Percentiles rank a stretch among this genome's conserved stretches.
These are phyloP conservation scores for Phrynosoma platyrhinos DNA, from an alignment of 2,113 vertebrate species.

Conservation along the genomic window DNA sequence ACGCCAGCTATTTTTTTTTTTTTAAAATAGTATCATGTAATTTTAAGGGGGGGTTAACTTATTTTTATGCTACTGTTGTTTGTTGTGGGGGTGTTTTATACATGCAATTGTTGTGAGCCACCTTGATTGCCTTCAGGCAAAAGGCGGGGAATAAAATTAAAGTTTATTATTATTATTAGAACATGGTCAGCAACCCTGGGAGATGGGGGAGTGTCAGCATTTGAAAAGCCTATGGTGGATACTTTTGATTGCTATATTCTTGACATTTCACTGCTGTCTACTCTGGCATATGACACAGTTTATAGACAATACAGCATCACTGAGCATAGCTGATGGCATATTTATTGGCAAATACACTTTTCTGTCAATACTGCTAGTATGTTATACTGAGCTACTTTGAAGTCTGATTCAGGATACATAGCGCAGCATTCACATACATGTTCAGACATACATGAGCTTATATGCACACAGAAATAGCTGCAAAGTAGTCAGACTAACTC, in stretches of 20 bases:
- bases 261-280: slow-evolving; percentile 13
- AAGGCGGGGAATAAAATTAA: no score
- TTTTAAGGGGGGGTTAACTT: no score
- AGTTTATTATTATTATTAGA: no score
- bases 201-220: no score
- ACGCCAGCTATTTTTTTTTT: no score
- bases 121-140: no score
- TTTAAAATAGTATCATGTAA: no score
- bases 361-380: slow-evolving; percentile 49
- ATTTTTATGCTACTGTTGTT: no score
- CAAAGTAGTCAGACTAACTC: neutral
- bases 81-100: no score
- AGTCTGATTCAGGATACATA: neutral
- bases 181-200: no score
- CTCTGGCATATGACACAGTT: neutral
- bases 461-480: neutral
- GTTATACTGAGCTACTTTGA: slow-evolving; percentile 42
- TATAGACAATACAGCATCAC: slow-evolving; percentile 7
- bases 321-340: slow-evolving; percentile 26
- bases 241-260: neutral
- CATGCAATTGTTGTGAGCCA: no score
- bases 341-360: slow-evolving; percentile 48
- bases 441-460: neutral
- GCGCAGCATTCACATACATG: neutral
- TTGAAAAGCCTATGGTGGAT: neutral